Percentiles rank a stretch among this genome's conserved stretches.
Evolutionary conservation across 2,113 vertebrate genomes (phyloP).

Genomic region (Emydura subglobosa): DNA sequence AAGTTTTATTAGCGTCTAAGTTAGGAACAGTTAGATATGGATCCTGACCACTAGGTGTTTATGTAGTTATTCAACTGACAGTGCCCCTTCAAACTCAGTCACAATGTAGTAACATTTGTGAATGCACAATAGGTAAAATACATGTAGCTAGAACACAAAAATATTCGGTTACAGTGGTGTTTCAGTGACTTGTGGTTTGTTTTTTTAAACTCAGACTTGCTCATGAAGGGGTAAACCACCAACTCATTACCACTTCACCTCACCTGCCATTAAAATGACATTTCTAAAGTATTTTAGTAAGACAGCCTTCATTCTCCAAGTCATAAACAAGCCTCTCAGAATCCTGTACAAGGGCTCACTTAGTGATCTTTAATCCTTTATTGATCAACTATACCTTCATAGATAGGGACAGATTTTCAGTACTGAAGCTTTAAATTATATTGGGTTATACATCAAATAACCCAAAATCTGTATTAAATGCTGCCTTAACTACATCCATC

Average conservation of each 20-base stretch:
- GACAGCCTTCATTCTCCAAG: background rate
- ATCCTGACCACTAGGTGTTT: accelerated
- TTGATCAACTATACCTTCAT: background rate
- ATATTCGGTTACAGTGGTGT: accelerated
- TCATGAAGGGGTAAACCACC: background rate
- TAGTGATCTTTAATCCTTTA: background rate
- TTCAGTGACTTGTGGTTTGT: background rate
- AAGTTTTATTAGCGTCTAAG: too few relatives aligned
- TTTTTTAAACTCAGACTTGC: background rate
- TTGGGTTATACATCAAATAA: accelerated
- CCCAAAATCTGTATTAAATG: accelerated
- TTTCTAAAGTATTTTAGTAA: background rate
- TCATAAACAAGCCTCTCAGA: background rate
- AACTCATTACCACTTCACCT: background rate
- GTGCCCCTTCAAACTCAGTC: background rate
- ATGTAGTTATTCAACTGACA: accelerated
- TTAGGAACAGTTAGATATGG: accelerated
- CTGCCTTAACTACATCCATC: accelerated
- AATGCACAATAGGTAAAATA: background rate
- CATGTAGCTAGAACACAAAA: accelerated
- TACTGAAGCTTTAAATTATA: background rate
- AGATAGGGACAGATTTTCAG: background rate
- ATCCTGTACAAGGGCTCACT: background rate
- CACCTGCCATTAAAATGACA: background rate
- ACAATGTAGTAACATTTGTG: background rate